Evolutionary conservation across 2,797 vertebrate genomes (phyloP).

Genomic region (Neosalanx taihuensis): DNA sequence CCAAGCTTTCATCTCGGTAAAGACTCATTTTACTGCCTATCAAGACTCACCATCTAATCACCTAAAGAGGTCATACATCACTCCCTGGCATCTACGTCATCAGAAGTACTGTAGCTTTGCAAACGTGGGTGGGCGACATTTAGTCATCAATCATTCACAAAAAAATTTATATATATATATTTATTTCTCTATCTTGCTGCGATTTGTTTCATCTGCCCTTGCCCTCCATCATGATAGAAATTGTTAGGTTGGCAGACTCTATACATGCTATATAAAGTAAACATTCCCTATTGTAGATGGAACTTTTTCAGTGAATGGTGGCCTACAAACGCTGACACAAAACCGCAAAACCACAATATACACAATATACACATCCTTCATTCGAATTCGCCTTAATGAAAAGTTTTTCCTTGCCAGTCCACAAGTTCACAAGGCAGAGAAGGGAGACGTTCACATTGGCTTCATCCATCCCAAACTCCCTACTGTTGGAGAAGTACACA

Average conservation of each 20-base stretch:
- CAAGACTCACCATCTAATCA: conserved; percentile 31
- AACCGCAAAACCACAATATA: no score
- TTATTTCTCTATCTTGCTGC: not conserved
- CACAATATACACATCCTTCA: no score
- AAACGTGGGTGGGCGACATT: conserved; percentile 39
- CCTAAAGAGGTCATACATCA: conserved; percentile 30
- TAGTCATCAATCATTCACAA: conserved; percentile 57
- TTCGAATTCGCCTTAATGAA: no score
- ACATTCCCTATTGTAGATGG: no score
- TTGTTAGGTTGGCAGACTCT: not conserved
- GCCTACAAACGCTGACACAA: not conserved
- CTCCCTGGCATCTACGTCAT: conserved; percentile 28
- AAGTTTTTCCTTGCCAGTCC: conserved; percentile 27
- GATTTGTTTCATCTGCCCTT: not conserved
- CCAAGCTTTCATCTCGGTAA: conserved; percentile 47
- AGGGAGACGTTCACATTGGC: conserved; percentile 31
- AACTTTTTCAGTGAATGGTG: not conserved
- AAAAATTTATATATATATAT: not conserved
- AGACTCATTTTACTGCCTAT: conserved; percentile 45
- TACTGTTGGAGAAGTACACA: conserved; percentile 26
- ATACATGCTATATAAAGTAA: not conserved
- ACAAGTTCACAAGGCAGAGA: conserved; percentile 40
- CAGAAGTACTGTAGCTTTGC: conserved; percentile 26
- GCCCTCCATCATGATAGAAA: no score
- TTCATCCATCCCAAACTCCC: conserved; percentile 43